phyloP scores from a whole-genome alignment of 2,888 invertebrate species.

The Tenthredo mesomela region DNA sequence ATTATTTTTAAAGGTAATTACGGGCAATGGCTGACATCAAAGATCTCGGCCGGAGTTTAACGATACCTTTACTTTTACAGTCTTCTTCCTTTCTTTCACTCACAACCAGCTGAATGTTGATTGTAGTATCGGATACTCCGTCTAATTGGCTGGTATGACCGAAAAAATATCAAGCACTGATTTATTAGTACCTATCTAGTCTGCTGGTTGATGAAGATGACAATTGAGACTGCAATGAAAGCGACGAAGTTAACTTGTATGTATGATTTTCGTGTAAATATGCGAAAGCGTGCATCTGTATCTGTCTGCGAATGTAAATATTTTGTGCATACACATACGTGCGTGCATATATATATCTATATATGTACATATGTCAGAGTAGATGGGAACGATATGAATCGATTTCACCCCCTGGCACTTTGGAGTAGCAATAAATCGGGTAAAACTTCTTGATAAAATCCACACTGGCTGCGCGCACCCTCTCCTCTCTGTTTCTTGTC shows the following conservation, averaged over 20 bases:
- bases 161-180: not conserved
- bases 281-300: not conserved
- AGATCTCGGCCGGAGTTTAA: slow-evolving; percentile 38
- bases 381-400: slow-evolving; percentile 37
- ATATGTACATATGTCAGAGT: not conserved
- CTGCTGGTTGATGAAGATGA: not conserved
- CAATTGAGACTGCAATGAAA: not conserved
- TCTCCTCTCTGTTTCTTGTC: slow-evolving; percentile 47
- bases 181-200: not conserved
- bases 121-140: not conserved
- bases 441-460: slow-evolving; percentile 52
- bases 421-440: slow-evolving; percentile 48
- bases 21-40: slow-evolving; percentile 50
- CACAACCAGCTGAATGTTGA: slow-evolving; percentile 9
- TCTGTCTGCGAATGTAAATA: not conserved
- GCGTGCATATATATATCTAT: not conserved
- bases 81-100: slow-evolving; percentile 18
- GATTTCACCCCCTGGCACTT: slow-evolving; percentile 48
- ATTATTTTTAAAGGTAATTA: slow-evolving; percentile 50
- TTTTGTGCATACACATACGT: not conserved
- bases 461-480: slow-evolving; percentile 48
- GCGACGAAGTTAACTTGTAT: not conserved
- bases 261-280: not conserved
- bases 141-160: slow-evolving; percentile 29
- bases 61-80: slow-evolving; percentile 32